These are phyloP conservation scores for Bacillus rossius DNA, from an alignment of 1,140 invertebrate species.

Conservation along the genomic window DNA sequence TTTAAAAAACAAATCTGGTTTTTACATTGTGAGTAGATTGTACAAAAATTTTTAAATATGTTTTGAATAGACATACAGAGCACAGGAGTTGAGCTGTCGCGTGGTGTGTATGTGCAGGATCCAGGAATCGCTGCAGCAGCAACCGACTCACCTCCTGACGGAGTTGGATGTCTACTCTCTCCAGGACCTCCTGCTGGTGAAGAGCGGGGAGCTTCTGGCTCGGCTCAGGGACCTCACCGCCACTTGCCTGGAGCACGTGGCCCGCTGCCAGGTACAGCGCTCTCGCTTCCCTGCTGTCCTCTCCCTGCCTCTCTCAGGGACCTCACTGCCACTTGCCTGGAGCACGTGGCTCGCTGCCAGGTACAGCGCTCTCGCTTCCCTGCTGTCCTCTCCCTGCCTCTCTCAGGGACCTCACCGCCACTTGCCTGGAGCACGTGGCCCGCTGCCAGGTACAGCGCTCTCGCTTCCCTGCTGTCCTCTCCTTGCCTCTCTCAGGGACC, in stretches of 20 bases:
- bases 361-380: too few species aligned
- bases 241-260: slow-evolving; percentile 56
- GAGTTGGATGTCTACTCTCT: slow-evolving; percentile 73
- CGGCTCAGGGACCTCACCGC: slow-evolving; percentile 55
- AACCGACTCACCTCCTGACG: slow-evolving; percentile 53
- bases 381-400: too few species aligned
- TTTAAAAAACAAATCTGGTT: too few species aligned
- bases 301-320: too few species aligned
- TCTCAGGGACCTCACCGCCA: too few species aligned
- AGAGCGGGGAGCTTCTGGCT: slow-evolving; percentile 52
- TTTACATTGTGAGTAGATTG: neutral
- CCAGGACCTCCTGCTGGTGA: slow-evolving; percentile 64
- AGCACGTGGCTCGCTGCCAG: too few species aligned
- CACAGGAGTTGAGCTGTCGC: neutral
- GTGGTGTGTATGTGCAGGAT: neutral
- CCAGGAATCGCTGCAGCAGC: slow-evolving; percentile 49
- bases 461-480: too few species aligned
- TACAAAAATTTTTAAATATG: neutral
- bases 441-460: too few species aligned
- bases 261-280: slow-evolving; percentile 64
- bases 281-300: too few species aligned
- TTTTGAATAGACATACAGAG: neutral
- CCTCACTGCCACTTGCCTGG: too few species aligned
- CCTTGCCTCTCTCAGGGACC: too few species aligned
- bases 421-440: too few species aligned